phyloP scores from a whole-genome alignment of 2,888 invertebrate genomes.

The Tromatobia lineatoria region DNA sequence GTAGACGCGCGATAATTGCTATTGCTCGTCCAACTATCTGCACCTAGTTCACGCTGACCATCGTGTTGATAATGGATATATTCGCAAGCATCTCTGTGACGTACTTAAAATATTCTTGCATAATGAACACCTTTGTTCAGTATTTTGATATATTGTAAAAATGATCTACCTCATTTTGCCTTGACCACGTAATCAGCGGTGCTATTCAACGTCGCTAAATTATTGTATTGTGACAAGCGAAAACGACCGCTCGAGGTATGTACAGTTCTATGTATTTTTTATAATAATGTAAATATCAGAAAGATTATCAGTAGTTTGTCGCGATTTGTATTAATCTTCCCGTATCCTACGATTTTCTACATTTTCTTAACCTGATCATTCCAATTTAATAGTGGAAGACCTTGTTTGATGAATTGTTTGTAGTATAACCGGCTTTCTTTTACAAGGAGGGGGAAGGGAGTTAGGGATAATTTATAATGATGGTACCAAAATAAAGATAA shows the following conservation, averaged over 20 bases:
- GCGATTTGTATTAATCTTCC: background rate
- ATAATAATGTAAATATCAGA: slow-evolving; percentile 59
- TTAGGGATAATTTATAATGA: too few relatives aligned
- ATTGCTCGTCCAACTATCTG: slow-evolving; percentile 19
- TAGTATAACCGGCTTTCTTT: too few relatives aligned
- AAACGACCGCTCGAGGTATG: slow-evolving; percentile 34
- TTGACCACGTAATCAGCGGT: slow-evolving; percentile 24
- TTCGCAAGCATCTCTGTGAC: slow-evolving; percentile 44
- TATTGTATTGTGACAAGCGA: slow-evolving; percentile 57
- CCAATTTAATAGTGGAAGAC: background rate
- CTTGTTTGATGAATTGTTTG: background rate
- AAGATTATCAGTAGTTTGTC: slow-evolving; percentile 8
- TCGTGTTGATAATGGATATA: slow-evolving; percentile 45
- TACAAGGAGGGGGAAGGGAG: too few relatives aligned
- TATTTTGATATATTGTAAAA: slow-evolving; percentile 42
- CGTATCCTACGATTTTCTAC: too few relatives aligned
- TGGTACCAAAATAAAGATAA: too few relatives aligned
- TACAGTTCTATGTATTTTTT: slow-evolving; percentile 68
- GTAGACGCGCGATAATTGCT: slow-evolving; percentile 38
- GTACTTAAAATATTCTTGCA: slow-evolving; percentile 42
- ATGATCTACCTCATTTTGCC: slow-evolving; percentile 46
- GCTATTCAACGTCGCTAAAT: slow-evolving; percentile 43
- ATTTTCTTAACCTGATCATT: background rate
- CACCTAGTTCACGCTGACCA: slow-evolving; percentile 31
- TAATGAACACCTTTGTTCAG: slow-evolving; percentile 19